Conservation (phyloP, 2,797 vertebrate species). For the Oreochromis grahami region DNA sequence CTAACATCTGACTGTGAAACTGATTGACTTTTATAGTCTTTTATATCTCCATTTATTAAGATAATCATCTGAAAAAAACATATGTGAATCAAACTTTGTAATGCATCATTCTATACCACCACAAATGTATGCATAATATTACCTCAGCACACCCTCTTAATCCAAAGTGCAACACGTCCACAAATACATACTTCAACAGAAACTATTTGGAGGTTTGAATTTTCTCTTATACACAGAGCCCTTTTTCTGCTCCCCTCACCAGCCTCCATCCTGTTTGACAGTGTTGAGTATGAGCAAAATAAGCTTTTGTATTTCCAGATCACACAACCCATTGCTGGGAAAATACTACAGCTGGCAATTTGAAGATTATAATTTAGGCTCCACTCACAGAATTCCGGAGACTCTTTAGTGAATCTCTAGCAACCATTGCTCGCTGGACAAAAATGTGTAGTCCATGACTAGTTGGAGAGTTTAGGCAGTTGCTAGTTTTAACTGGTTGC, state of each 20-base stretch:
- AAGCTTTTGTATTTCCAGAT: neutral
- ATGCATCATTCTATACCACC: neutral
- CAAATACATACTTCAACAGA: neutral
- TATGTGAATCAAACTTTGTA: neutral
- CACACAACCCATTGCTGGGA: neutral
- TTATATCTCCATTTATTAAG: neutral
- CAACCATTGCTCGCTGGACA: neutral
- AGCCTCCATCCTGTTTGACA: neutral
- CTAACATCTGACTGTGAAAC: slow-evolving; percentile 20
- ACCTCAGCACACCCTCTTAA: neutral
- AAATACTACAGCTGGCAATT: neutral
- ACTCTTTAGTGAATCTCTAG: neutral
- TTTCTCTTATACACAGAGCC: neutral
- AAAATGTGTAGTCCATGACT: neutral
- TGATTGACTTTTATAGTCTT: slow-evolving; percentile 15
- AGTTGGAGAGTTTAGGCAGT: neutral
- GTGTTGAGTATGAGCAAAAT: neutral
- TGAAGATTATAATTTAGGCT: neutral
- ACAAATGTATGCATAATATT: neutral
- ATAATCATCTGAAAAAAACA: neutral
- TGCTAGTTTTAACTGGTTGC: neutral
- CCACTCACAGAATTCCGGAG: neutral
- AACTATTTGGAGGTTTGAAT: neutral
- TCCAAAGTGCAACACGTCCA: neutral
- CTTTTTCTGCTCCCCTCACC: neutral